These are phyloP conservation scores for Drosophila mayri DNA, from an alignment of 1,140 invertebrate genomes.

Conservation along the genomic window DNA sequence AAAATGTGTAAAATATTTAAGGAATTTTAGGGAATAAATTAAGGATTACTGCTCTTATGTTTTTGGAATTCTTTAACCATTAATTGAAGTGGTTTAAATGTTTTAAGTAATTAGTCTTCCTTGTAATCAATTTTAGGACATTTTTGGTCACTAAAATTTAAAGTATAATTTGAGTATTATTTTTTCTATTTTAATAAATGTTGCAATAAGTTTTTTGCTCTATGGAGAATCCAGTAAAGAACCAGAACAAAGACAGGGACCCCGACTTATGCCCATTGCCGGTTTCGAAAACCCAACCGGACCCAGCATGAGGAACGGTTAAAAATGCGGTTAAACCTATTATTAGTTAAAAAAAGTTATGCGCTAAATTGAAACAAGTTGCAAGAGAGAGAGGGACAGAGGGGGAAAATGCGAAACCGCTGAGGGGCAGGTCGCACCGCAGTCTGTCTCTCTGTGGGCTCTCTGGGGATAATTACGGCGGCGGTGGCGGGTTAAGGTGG, in stretches of 20 bases:
- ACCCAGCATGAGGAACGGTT: conserved; percentile 73
- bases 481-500: conserved; percentile 4
- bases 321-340: conserved; percentile 83
- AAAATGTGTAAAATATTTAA: too few relatives aligned
- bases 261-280: conserved; percentile 12
- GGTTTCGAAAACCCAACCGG: conserved; percentile 36
- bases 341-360: conserved; percentile 76
- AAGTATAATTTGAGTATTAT: background rate
- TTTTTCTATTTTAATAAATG: background rate
- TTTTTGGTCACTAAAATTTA: background rate
- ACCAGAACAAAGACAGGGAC: conserved; percentile 25
- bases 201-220: background rate
- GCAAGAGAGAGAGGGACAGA: conserved; percentile 20
- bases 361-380: conserved; percentile 75
- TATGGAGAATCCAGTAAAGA: conserved; percentile 5
- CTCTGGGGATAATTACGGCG: conserved; percentile 59
- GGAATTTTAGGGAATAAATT: too few relatives aligned
- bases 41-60: too few relatives aligned
- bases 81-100: too few relatives aligned
- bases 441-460: conserved; percentile 12
- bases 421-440: conserved; percentile 48
- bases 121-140: too few relatives aligned
- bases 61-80: too few relatives aligned
- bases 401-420: conserved; percentile 59
- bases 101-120: background rate